These are phyloP conservation scores for Lithodes maja DNA, from an alignment of 2,888 invertebrate genomes.

Conservation along the genomic window DNA sequence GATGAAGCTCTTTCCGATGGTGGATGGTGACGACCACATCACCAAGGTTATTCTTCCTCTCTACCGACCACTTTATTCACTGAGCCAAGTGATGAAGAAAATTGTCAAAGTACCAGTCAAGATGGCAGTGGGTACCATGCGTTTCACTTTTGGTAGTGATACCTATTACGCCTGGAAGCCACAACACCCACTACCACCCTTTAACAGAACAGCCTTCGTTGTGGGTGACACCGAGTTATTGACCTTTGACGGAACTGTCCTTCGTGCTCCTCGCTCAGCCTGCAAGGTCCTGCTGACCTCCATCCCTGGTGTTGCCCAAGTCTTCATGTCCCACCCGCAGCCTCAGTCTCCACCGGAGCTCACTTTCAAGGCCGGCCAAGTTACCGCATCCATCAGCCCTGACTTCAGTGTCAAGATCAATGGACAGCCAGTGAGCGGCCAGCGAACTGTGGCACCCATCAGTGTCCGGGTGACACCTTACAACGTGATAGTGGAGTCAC, in stretches of 20 bases:
- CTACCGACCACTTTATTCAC: constrained; percentile 27
- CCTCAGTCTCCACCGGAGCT: constrained; percentile 20
- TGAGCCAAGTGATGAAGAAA: constrained; percentile 21
- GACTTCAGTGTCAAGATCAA: constrained; percentile 35
- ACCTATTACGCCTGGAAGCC: neutral
- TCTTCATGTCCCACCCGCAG: constrained; percentile 46
- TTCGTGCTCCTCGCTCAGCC: constrained; percentile 38
- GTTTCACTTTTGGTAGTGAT: neutral
- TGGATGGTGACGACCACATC: neutral
- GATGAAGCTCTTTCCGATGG: neutral
- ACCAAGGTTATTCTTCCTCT: constrained; percentile 18
- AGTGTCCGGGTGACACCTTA: constrained; percentile 4
- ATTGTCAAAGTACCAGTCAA: constrained; percentile 3
- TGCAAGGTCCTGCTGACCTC: constrained; percentile 44
- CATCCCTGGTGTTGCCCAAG: neutral
- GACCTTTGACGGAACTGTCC: constrained; percentile 50
- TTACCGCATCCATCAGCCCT: constrained; percentile 29
- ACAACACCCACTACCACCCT: constrained; percentile 16
- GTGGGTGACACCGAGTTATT: constrained; percentile 47
- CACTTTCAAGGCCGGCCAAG: constrained; percentile 16
- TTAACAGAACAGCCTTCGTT: constrained; percentile 40
- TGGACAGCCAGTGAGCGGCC: constrained; percentile 12
- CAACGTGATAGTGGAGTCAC: constrained; percentile 19
- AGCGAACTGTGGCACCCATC: constrained; percentile 18
- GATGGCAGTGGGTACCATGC: neutral